These are phyloP conservation scores for Anolis apletophallus DNA, from an alignment of 2,797 vertebrate species.

Conservation along the genomic window DNA sequence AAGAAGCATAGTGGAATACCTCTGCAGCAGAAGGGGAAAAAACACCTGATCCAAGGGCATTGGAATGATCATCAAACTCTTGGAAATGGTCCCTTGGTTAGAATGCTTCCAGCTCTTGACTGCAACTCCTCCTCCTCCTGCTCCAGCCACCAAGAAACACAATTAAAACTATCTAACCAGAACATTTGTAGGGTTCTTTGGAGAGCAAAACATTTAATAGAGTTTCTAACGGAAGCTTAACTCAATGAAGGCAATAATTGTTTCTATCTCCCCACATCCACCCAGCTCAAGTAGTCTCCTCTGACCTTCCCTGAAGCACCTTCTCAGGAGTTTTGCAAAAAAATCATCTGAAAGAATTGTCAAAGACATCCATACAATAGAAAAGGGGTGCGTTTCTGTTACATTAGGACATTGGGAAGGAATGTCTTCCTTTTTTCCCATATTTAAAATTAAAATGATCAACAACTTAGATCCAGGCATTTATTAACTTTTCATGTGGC, in stretches of 20 bases:
- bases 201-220: not conserved
- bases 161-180: not conserved
- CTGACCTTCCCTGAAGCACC: conserved; percentile 2
- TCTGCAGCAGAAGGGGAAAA: not conserved
- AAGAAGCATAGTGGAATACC: not conserved
- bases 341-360: not conserved
- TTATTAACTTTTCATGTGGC: too few relatives aligned
- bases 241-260: fast-evolving
- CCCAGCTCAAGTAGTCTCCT: not conserved
- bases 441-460: too few relatives aligned
- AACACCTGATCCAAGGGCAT: conserved; percentile 17
- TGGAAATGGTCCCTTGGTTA: fast-evolving
- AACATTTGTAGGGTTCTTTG: not conserved
- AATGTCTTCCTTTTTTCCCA: too few relatives aligned
- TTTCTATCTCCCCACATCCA: not conserved
- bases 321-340: not conserved
- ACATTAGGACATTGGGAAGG: too few relatives aligned
- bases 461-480: too few relatives aligned
- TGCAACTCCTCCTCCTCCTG: not conserved
- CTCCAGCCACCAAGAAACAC: not conserved
- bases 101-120: not conserved
- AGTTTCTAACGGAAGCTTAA: not conserved
- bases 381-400: not conserved
- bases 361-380: not conserved
- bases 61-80: not conserved